Percentiles rank a stretch among this genome's conserved stretches.
phyloP scores from a whole-genome alignment of 23 tunicate genomes.

The Corella eumyota region DNA sequence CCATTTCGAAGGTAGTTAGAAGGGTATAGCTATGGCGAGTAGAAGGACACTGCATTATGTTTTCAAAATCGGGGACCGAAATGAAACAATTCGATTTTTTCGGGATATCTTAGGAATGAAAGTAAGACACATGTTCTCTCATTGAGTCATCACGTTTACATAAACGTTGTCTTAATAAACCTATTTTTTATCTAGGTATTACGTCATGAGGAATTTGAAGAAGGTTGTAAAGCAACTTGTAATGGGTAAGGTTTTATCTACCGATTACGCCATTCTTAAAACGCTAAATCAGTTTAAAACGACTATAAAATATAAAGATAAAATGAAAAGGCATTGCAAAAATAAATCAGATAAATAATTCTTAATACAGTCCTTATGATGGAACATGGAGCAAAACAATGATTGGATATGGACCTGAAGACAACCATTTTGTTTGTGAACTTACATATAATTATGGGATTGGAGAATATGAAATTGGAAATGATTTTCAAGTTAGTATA shows the following conservation, averaged over 20 bases:
- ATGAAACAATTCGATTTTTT: slow-evolving; percentile 55
- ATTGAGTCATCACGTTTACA: no score
- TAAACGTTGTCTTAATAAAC: no score
- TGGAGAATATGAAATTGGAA: slow-evolving; percentile 80
- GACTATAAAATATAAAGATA: not conserved
- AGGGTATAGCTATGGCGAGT: no score
- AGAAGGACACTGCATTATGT: slow-evolving; percentile 89
- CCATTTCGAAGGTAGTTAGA: no score
- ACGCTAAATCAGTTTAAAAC: no score
- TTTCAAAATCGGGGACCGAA: slow-evolving; percentile 87
- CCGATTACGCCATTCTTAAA: not conserved
- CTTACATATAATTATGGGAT: slow-evolving; percentile 91
- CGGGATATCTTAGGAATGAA: slow-evolving; percentile 87
- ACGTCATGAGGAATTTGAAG: slow-evolving; percentile 92
- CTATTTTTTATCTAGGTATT: slow-evolving; percentile 33
- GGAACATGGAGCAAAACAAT: slow-evolving; percentile 98
- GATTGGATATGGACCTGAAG: slow-evolving; percentile 94
- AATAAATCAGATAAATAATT: no score
- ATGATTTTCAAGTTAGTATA: slow-evolving; percentile 53
- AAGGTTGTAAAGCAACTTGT: slow-evolving; percentile 94
- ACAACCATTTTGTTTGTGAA: slow-evolving; percentile 85
- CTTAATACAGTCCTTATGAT: slow-evolving; percentile 74
- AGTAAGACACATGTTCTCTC: no score
- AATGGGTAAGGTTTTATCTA: slow-evolving; percentile 39
- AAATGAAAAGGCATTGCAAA: no score